Base-by-base conservation (phyloP, 2,113 vertebrate species). In the Gavia stellata region DNA sequence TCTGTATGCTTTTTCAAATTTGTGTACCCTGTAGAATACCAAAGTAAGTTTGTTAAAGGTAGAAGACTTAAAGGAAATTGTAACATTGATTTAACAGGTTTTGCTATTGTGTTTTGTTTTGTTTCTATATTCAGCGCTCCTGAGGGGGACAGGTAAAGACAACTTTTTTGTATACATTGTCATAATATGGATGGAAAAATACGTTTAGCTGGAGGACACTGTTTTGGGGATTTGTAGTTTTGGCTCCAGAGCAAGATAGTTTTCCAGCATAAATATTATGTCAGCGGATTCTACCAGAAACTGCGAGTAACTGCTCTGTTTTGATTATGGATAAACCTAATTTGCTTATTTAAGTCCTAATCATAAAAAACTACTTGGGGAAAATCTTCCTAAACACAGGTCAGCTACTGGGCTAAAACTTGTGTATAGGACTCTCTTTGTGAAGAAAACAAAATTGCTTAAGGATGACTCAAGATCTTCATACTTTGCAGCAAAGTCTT, bases 101-200 rank as follows among this genome's bases (percentile, higher is more conserved):
- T 85, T 94, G 19, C 38, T 87, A 2, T 90, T 97, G 49, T 95
- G 26, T 96, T 97, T 92, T 93, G 45, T 91, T 80, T 83, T 82
- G 17, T 86, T 71, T 84, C 58, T 62, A 10, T 80, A 38, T 86
- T 79, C 93, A 97, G 97, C 42, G 91, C 94, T 93, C 66, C 92
- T 0, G 62, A 95, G 71, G 97, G 97, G 16, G 86, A 90, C 78
- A 97, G 97, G 97, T 97, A 97, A 97, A 79, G 26, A 65, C 36
- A 74, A 89, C 18, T 53, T 78, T 84, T 90, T 56, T 3, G 20
- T 40, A 73, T 14, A 31, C 70, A 29, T 18, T 80, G 4, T 65
- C 12, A 13, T 31, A 70, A 81, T 56, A 66, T 10, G 63, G n/a
- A 59, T 63, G 34, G 20, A 42, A 73, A 87, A 87, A 38, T 12